Percentiles rank a stretch among this genome's conserved stretches.
Evolutionary conservation across 2,113 vertebrate species (phyloP).

Genomic region (Burhinus oedicnemus): DNA sequence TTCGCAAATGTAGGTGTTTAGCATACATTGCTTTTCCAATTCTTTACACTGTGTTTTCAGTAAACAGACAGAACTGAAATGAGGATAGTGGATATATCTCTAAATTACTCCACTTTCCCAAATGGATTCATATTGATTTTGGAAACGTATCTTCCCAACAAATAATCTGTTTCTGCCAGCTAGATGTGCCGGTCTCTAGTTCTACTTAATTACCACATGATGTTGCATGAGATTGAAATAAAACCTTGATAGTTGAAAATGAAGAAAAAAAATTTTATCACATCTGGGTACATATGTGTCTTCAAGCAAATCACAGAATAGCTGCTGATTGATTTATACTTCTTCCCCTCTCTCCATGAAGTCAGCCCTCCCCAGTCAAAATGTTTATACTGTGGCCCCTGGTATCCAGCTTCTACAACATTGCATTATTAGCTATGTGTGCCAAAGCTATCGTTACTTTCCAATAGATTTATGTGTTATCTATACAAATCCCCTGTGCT

Average conservation of each 20-base stretch:
- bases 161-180: slow-evolving; percentile 78
- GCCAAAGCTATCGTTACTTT: not conserved
- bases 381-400: not conserved
- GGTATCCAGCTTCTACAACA: not conserved
- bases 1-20: slow-evolving; percentile 40
- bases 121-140: slow-evolving; percentile 84
- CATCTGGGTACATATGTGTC: not conserved
- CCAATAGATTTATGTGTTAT: not conserved
- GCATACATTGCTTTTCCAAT: slow-evolving; percentile 23
- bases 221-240: slow-evolving; percentile 12
- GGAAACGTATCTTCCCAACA: slow-evolving; percentile 73
- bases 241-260: slow-evolving; percentile 11
- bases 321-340: not conserved
- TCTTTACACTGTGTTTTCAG: slow-evolving; percentile 49
- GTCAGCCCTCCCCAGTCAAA: not conserved
- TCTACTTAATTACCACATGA: slow-evolving; percentile 74
- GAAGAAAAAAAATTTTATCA: not conserved
- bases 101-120: slow-evolving; percentile 75
- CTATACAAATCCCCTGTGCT: not conserved
- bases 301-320: not conserved
- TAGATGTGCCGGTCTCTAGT: slow-evolving; percentile 72
- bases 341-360: not conserved
- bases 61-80: slow-evolving; percentile 64
- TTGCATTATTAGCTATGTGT: not conserved
- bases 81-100: slow-evolving; percentile 67